These are phyloP conservation scores for Corythucha ciliata DNA, from an alignment of 2,888 invertebrate species.

Conservation along the genomic window DNA sequence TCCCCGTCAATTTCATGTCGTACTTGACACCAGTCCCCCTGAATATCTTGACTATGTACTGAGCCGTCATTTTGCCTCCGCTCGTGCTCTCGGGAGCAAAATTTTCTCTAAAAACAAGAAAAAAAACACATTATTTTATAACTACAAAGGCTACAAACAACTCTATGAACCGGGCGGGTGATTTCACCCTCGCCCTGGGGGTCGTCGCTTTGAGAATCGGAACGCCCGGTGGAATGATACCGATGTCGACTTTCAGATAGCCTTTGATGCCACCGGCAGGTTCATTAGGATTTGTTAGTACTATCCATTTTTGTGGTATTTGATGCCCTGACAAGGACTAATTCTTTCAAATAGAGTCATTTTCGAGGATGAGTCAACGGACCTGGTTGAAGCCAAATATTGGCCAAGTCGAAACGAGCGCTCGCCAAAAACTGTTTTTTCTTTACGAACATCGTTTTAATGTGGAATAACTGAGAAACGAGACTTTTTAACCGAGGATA, in stretches of 20 bases:
- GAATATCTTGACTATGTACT: slow-evolving; percentile 18
- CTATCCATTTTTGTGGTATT: slow-evolving; percentile 20
- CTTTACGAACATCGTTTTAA: no score
- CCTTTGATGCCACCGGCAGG: slow-evolving; percentile 20
- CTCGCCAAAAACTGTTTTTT: slow-evolving; percentile 4
- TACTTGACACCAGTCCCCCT: slow-evolving; percentile 11
- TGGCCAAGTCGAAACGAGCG: slow-evolving; percentile 21
- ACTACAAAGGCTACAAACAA: not conserved
- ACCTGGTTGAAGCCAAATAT: slow-evolving; percentile 25
- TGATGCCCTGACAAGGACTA: slow-evolving; percentile 15
- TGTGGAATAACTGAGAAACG: no score
- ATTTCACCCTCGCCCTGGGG: not conserved
- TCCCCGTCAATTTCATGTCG: not conserved
- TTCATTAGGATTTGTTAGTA: slow-evolving; percentile 22
- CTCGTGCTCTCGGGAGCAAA: slow-evolving; percentile 17
- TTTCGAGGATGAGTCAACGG: not conserved
- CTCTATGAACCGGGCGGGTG: not conserved
- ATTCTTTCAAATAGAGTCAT: not conserved
- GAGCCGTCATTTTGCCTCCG: slow-evolving; percentile 22
- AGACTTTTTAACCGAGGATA: no score
- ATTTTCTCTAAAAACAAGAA: slow-evolving; percentile 8
- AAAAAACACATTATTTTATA: not conserved
- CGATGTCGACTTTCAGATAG: slow-evolving; percentile 18
- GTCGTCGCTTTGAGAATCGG: not conserved
- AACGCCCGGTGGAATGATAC: slow-evolving; percentile 18